Base-by-base conservation (phyloP, 2,797 vertebrate genomes). In the Cyclura pinguis region DNA sequence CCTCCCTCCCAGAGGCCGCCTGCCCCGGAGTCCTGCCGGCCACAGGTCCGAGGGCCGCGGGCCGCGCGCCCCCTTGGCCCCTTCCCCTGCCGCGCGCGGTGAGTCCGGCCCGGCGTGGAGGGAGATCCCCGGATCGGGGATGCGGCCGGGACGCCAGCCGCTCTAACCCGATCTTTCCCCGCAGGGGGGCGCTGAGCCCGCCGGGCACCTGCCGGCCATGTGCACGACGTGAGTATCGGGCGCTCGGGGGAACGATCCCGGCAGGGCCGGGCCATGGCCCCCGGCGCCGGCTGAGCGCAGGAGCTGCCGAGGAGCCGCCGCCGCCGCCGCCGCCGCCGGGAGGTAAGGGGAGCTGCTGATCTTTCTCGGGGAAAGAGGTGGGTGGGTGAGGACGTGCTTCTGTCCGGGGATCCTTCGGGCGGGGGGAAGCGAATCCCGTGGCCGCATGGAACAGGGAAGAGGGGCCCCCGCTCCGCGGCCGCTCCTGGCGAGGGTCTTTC, bases 1-100 rank as follows among this genome's bases (percentile, higher is more conserved):
- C n/a, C 93, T 81, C 92, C 93, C 93, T 93, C 80, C 93, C 95
- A 95, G 95, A 96, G 93, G 85, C 95, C 87, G 85, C 89, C 42
- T 18, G 93, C 93, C 93, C 94, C 73, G 89, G 91, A 93, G 91
- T 88, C 94, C 92, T 42, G 64, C 94, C 94, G 93, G 94, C 94
- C 93, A 93, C 91, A 94, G 92, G 93, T 94, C 91, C 80, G 38
- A 91, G 90, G 82, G 93, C 86, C 27, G 57, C 59, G 38, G 89
- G 90, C 90, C 93, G 57, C 20, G 32, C 69, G 55, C 47, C 57
- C 16, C 47, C n/a, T 47, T 3, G 50, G 42, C 42, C 35, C 24
- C 69, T n/a, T 52, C 24, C 29, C 82, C 64, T 4, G 86, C 81
- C 52, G 57, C 57, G 42, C 42, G 77, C 47, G 85, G 76, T 52